Evolutionary conservation across 2,888 invertebrate genomes (phyloP), one percentile per base, ranked within the genome.

Genomic region (Papilio elwesi): DNA sequence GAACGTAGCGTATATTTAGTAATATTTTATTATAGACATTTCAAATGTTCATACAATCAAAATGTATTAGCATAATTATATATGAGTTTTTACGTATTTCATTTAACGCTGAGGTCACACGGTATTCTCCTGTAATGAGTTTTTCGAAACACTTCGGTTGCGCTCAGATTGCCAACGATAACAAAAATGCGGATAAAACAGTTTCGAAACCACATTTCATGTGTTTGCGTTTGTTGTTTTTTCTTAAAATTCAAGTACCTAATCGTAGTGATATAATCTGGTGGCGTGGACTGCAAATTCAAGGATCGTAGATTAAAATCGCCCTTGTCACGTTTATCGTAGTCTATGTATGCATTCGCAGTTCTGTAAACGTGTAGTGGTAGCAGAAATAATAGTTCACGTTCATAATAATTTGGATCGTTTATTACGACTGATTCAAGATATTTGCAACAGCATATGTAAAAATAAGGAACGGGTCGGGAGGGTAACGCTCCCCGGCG

Each of bases 401-500:
- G 36, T 10, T 70, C 38, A 36, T 63, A 36, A 38, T 49, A 53
- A 55, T 64, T 70, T 52, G 26, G 10, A 53, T 63, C 11, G 63
- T 66, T 51, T 68, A 59, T 36, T 36, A 51, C 49, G 57, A 48
- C 13, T 51, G 16, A 63, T 49, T 43, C 12, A 51, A 70, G 52
- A 62, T 57, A 74, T 71, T 78, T 74, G 70, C 78, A 79, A 78
- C 77, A 71, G 76, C 78, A 26, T 59, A 74, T 73, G 76, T 72
- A 74, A 76, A 74, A 71, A 76, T 74, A 70, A 62, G 57, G 48
- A 75, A 76, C 76, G 75, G 70, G 75, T 74, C 74, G 68, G 70
- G 77, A 77, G 81, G 81, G 80, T 79, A 81, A 78, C 76, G 79
- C 75, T 80, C 80, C 74, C 74, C 74, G 76, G 74, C 69, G 76